Evolutionary conservation across 2,888 invertebrate genomes (phyloP).

Genomic region (Molorchus minor): DNA sequence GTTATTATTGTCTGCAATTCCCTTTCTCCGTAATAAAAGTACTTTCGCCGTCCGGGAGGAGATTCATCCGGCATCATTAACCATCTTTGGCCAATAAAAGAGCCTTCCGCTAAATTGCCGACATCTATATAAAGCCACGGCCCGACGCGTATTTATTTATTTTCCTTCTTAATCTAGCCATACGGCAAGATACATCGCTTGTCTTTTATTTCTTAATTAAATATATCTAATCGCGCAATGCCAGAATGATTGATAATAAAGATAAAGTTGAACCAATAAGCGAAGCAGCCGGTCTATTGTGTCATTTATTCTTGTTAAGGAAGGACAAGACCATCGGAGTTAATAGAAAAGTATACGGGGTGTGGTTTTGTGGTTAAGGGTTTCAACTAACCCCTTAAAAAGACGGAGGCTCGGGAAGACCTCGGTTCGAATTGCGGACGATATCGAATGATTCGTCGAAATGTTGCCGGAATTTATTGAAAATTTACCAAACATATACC

Average conservation of each 20-base stretch:
- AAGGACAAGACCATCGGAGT: too few species aligned
- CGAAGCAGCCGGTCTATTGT: constrained; percentile 23
- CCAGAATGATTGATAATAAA: constrained; percentile 44
- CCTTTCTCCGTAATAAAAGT: too few species aligned
- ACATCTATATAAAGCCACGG: constrained; percentile 45
- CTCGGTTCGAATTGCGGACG: too few species aligned
- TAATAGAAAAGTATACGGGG: too few species aligned
- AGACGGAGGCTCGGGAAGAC: too few species aligned
- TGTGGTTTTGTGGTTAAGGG: too few species aligned
- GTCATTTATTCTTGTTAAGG: constrained; percentile 23
- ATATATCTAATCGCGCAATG: constrained; percentile 43
- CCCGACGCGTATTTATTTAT: constrained; percentile 49
- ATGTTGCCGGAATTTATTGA: too few species aligned
- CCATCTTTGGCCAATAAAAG: constrained; percentile 41
- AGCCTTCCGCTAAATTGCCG: constrained; percentile 40
- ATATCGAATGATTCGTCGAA: too few species aligned
- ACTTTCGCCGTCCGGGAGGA: too few species aligned
- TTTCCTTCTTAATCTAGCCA: constrained; percentile 49
- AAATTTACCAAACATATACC: too few species aligned
- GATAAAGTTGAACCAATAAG: constrained; percentile 43
- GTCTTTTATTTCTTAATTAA: constrained; percentile 54
- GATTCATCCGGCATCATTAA: constrained; percentile 31
- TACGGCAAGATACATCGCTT: constrained; percentile 48
- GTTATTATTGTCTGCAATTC: too few species aligned
- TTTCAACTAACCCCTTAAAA: too few species aligned